Percentiles rank a stretch among this genome's conserved stretches.
Conservation (phyloP, 2,888 invertebrate species). For the Julus scanicus region DNA sequence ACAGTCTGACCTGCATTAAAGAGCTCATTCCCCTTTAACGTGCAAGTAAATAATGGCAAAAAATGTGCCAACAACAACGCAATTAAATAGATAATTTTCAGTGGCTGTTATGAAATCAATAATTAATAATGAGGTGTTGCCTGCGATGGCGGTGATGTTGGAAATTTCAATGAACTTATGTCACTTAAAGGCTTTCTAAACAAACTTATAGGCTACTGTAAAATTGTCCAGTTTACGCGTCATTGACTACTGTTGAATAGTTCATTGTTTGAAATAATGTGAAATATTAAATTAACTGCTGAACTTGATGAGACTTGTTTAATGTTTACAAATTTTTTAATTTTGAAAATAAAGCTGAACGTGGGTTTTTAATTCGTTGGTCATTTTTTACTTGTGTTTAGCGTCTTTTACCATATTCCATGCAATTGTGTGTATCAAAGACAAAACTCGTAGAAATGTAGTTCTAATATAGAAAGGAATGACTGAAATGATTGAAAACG, state of each 20-base stretch:
- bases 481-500: slow-evolving; percentile 6
- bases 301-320: too few relatives aligned
- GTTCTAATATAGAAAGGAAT: neutral
- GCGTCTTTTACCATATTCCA: too few relatives aligned
- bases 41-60: neutral
- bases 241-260: neutral
- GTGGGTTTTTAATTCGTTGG: too few relatives aligned
- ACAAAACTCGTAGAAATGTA: neutral
- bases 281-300: too few relatives aligned
- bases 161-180: too few relatives aligned
- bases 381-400: too few relatives aligned
- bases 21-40: neutral
- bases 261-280: neutral
- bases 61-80: neutral
- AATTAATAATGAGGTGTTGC: neutral
- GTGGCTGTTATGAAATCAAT: neutral
- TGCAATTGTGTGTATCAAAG: too few relatives aligned
- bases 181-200: too few relatives aligned
- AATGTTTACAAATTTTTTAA: too few relatives aligned
- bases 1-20: neutral
- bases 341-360: too few relatives aligned
- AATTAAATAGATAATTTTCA: neutral
- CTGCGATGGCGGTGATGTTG: neutral
- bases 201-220: neutral
- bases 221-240: neutral